phyloP scores from a whole-genome alignment of 2,888 invertebrate genomes.

The Ashinkailepas kermadecensis region DNA sequence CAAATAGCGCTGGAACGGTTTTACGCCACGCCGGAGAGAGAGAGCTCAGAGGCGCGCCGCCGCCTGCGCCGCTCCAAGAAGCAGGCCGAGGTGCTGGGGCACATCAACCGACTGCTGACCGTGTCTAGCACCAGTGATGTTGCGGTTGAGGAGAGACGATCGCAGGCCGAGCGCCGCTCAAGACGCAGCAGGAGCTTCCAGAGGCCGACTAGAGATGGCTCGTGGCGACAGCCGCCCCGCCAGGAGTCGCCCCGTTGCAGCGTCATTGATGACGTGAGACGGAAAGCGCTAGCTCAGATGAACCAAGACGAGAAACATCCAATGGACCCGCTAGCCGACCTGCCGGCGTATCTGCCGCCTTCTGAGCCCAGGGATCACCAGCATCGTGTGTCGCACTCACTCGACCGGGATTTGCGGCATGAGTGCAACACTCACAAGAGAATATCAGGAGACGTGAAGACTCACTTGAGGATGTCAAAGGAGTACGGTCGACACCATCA shows the following conservation, averaged over 20 bases:
- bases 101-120: neutral
- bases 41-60: neutral
- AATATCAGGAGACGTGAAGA: neutral
- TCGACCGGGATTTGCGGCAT: neutral
- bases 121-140: neutral
- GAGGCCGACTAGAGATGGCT: neutral
- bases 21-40: neutral
- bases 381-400: neutral
- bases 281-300: neutral
- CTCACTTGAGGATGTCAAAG: neutral
- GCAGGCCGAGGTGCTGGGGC: conserved; percentile 5
- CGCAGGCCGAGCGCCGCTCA: neutral
- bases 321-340: neutral
- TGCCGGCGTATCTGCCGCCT: neutral
- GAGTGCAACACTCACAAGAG: neutral
- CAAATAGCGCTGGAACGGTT: neutral
- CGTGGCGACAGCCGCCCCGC: neutral
- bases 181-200: neutral
- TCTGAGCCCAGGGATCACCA: neutral
- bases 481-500: neutral
- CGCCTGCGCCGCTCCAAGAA: neutral
- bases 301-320: neutral
- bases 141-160: neutral
- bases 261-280: neutral
- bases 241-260: neutral